Evolutionary conservation across 2,797 vertebrate genomes (phyloP).

Genomic region (Jordanella pulchra): DNA sequence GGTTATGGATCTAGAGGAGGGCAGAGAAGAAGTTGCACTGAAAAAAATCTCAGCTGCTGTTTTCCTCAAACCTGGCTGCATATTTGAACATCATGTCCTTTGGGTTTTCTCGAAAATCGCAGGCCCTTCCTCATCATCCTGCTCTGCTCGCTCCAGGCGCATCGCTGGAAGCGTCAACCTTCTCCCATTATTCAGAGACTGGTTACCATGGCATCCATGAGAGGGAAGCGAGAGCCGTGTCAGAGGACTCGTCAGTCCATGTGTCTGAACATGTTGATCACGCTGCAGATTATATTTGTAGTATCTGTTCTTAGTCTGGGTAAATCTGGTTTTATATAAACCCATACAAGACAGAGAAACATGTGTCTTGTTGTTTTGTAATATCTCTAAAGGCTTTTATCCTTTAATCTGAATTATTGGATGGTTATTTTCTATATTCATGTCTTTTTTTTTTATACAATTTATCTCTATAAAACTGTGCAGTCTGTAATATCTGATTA

Average conservation of each 20-base stretch:
- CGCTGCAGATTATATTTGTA: conserved; percentile 40
- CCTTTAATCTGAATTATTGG: background rate
- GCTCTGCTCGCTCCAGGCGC: background rate
- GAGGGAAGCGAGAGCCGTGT: conserved; percentile 1
- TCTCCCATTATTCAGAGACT: background rate
- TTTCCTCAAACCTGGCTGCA: background rate
- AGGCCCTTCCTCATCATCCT: background rate
- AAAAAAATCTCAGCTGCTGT: background rate
- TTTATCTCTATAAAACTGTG: background rate
- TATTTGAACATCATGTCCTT: background rate
- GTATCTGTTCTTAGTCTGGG: conserved; percentile 16
- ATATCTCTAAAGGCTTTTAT: background rate
- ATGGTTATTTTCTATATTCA: background rate
- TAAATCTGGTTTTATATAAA: conserved; percentile 5
- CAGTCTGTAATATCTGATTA: background rate
- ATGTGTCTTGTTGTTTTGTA: conserved; percentile 15
- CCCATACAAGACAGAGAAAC: conserved; percentile 7
- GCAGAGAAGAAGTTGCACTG: background rate
- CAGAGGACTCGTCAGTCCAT: background rate
- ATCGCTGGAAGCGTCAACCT: background rate
- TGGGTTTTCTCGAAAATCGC: background rate
- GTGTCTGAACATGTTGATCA: conserved; percentile 31
- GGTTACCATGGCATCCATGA: background rate
- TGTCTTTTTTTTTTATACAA: background rate
- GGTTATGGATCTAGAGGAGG: no score